Conservation (phyloP, 2,113 vertebrate species). For the Amblyopsis rosae region DNA sequence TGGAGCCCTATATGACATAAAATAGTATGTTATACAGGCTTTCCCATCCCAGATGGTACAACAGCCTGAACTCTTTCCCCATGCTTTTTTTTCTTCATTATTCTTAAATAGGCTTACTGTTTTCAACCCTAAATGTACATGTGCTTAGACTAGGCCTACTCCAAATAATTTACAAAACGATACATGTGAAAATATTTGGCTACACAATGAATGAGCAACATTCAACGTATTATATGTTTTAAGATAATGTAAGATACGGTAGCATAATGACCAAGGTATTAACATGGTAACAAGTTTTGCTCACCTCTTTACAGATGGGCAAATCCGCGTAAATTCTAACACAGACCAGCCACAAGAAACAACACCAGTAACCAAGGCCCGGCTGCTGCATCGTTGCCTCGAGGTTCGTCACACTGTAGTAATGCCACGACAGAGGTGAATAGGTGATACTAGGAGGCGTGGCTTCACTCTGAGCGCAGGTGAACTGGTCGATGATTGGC, state of each 20-base stretch:
- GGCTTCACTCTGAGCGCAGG: constrained; percentile 12
- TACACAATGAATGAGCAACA: no score
- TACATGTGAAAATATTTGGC: no score
- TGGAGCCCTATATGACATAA: no score
- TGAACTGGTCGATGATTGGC: neutral
- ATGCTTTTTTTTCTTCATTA: neutral
- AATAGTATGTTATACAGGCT: no score
- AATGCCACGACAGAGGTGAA: constrained; percentile 36
- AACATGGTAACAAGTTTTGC: constrained; percentile 13
- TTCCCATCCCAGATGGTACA: neutral
- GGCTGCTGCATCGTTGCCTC: constrained; percentile 41
- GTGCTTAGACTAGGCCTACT: neutral
- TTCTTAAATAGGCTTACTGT: neutral
- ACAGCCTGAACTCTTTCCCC: neutral
- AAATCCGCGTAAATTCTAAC: constrained; percentile 57
- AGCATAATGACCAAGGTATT: neutral
- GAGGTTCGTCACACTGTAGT: neutral
- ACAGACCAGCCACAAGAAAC: constrained; percentile 49
- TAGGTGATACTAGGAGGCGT: constrained; percentile 29
- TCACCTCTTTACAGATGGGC: constrained; percentile 81
- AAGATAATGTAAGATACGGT: no score
- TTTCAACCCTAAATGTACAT: neutral
- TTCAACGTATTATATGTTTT: no score
- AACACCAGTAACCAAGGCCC: constrained; percentile 18
- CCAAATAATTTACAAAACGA: no score